A percentile compares a stretch with the other conserved stretches of the same genome.
These are phyloP conservation scores for Lipotes vexillifer DNA, from an alignment of 2,113 vertebrate genomes.

Conservation along the genomic window DNA sequence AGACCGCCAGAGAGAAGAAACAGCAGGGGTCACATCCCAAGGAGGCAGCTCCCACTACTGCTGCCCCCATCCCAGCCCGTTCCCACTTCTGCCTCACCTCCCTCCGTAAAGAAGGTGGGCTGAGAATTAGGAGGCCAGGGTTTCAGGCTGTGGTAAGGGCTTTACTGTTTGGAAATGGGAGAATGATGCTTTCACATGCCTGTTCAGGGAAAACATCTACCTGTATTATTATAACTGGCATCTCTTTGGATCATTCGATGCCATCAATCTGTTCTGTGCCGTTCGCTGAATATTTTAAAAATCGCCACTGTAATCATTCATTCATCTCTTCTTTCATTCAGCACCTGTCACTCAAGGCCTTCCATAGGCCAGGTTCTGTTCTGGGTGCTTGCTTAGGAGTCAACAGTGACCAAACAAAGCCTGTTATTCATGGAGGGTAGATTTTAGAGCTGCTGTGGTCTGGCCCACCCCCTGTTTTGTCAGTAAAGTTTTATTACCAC, in stretches of 20 bases:
- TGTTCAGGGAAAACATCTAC: background rate
- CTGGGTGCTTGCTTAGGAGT: background rate
- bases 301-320: background rate
- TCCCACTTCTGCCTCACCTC: background rate
- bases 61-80: rapidly evolving
- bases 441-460: background rate
- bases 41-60: background rate
- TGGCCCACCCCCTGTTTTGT: background rate
- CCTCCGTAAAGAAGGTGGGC: background rate
- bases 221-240: background rate
- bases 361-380: background rate
- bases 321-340: rapidly evolving
- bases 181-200: rapidly evolving
- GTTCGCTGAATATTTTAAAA: background rate
- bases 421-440: background rate
- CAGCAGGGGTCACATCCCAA: background rate
- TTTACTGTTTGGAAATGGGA: background rate
- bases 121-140: background rate
- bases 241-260: background rate
- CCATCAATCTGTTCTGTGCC: background rate
- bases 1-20: background rate
- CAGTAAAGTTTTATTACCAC: slow-evolving; percentile 16
- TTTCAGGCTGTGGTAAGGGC: too few relatives aligned
- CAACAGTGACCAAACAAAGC: background rate
- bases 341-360: rapidly evolving